These are phyloP conservation scores for Drosophila dunni DNA, from an alignment of 1,140 invertebrate genomes.

Conservation along the genomic window DNA sequence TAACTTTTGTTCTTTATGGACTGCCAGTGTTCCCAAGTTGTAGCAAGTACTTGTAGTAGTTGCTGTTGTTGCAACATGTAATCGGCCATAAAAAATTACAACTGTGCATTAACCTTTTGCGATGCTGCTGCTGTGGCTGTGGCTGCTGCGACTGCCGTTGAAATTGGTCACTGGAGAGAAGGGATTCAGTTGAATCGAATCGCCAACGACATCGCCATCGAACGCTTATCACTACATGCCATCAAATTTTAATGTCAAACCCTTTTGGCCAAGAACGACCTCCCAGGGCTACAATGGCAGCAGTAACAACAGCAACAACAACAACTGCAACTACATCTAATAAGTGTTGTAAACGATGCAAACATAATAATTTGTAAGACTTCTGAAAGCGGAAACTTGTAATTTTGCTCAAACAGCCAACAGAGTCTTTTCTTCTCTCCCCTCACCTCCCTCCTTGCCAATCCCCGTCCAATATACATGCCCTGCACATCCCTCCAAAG, in stretches of 20 bases:
- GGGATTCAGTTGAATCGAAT: conserved; percentile 44
- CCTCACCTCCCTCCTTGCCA: background rate
- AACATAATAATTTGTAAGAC: conserved; percentile 83
- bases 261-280: conserved; percentile 60
- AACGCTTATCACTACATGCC: conserved; percentile 81
- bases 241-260: conserved; percentile 82
- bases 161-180: conserved; percentile 38
- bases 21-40: conserved; percentile 54
- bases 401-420: conserved; percentile 72
- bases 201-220: conserved; percentile 52
- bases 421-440: conserved; percentile 16
- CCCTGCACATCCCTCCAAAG: conserved; percentile 2
- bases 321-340: conserved; percentile 65
- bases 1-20: conserved; percentile 80
- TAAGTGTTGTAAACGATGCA: conserved; percentile 82
- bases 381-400: conserved; percentile 82
- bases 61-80: conserved; percentile 67
- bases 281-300: conserved; percentile 8
- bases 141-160: conserved; percentile 5
- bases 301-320: conserved; percentile 5
- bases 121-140: conserved; percentile 3
- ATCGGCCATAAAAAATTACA: conserved; percentile 82
- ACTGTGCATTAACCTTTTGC: conserved; percentile 80
- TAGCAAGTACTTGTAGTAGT: conserved; percentile 17
- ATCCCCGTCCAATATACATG: background rate